Evolutionary conservation across 2,888 invertebrate species (phyloP), one percentile per base, ranked within the genome.

Genomic region (Drosophila tripunctata): DNA sequence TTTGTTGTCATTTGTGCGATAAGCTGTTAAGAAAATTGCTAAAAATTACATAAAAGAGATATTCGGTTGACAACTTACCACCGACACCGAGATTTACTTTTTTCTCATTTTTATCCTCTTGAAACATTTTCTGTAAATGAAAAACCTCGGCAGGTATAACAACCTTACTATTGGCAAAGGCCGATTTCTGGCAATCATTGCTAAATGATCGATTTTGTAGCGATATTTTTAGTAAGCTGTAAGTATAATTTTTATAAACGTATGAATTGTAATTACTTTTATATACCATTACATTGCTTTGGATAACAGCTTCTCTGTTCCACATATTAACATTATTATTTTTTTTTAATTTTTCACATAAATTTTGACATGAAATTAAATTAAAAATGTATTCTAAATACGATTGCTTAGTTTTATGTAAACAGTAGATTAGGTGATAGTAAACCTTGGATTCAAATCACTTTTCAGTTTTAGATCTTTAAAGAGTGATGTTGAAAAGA

Each of bases 11-110:
- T 65, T 48, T 1, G 45, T 60, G 1, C 65, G 74, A 63, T 58
- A 74, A 10, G 52, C 73, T 69, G 45, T n/a, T 1, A 31, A 52
- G 7, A n/a, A 21, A 19, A 19, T 1, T 12, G 0, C 3, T 12
- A 12, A 12, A 0, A 12, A 14, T 47, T 14, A 1, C 2, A 22
- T 4, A 8, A 15, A 5, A 3, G 0, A 6, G 4, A 14, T 19
- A 0, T 19, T 8, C 7, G 17, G 1, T 6, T n/a, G n/a, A n/a
- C 3, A 0, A 17, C 63, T 55, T 44, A 73, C 73, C 56, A 4
- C 65, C 68, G 1, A 73, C 36, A 8, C 61, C 54, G 1, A 68
- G 33, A 41, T 73, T 73, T 0, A 73, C 68, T 30, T 68, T 73
- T 2, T 48, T 47, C 6, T 48, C 35, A 31, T 47, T 1, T 1